These are phyloP conservation scores for Philereme transversata DNA, from an alignment of 2,888 invertebrate genomes.

Conservation along the genomic window DNA sequence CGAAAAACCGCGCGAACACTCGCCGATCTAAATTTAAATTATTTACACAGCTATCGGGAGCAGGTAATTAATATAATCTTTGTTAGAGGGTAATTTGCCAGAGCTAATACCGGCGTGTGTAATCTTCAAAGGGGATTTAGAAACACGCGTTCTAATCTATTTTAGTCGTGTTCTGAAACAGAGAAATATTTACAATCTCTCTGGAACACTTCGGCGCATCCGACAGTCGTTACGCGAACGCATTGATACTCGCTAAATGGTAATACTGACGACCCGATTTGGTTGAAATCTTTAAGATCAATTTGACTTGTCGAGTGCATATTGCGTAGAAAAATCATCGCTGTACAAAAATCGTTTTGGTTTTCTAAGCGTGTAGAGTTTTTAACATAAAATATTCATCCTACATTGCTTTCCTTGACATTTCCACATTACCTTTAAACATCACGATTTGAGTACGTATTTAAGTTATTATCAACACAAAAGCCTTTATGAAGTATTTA, in stretches of 20 bases:
- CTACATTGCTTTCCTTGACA: too few relatives aligned
- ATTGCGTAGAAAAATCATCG: too few relatives aligned
- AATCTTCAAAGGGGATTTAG: constrained; percentile 84
- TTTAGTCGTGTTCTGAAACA: constrained; percentile 82
- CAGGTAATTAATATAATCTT: constrained; percentile 84
- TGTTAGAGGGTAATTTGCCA: constrained; percentile 84
- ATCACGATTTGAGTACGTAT: too few relatives aligned
- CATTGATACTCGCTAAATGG: constrained; percentile 57
- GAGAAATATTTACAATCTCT: constrained; percentile 84
- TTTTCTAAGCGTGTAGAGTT: too few relatives aligned
- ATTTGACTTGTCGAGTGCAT: background rate
- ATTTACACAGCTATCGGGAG: constrained; percentile 82
- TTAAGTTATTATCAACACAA: too few relatives aligned
- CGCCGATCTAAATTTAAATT: constrained; percentile 78
- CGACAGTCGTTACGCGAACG: constrained; percentile 80
- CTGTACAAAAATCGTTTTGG: too few relatives aligned
- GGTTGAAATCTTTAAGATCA: constrained; percentile 5
- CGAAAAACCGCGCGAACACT: constrained; percentile 61
- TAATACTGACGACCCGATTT: constrained; percentile 16
- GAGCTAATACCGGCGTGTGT: constrained; percentile 82
- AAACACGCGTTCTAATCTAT: constrained; percentile 83
- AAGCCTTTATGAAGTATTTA: too few relatives aligned
- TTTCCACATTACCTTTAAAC: too few relatives aligned
- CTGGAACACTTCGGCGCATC: constrained; percentile 83
- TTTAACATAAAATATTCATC: too few relatives aligned